Evolutionary conservation across 2,797 vertebrate species (phyloP).

Genomic region (Balearica regulorum): DNA sequence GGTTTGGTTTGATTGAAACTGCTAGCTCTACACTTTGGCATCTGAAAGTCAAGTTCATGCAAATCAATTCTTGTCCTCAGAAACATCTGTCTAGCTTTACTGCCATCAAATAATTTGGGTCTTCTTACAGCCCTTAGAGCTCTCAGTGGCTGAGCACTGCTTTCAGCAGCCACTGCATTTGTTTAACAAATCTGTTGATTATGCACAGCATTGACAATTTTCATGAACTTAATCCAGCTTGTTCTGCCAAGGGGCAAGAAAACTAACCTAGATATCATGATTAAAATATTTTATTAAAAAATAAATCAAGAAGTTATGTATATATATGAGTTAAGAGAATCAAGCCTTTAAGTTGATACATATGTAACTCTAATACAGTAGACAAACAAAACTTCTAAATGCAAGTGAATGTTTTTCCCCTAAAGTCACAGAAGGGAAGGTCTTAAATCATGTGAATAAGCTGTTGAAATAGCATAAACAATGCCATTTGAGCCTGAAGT

Average conservation of each 20-base stretch:
- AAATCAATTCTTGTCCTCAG: background rate
- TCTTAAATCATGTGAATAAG: background rate
- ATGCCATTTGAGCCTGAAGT: background rate
- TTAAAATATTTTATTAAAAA: background rate
- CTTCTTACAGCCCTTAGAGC: background rate
- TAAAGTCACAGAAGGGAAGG: background rate
- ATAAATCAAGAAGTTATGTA: background rate
- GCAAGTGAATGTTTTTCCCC: background rate
- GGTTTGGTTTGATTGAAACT: background rate
- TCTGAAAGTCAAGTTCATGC: background rate
- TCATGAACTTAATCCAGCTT: background rate
- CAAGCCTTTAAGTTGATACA: background rate
- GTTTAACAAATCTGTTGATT: background rate
- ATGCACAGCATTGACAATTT: background rate
- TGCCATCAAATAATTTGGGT: background rate
- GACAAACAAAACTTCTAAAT: background rate
- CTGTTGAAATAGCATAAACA: conserved; percentile 23
- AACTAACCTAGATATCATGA: background rate
- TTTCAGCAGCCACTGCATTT: background rate
- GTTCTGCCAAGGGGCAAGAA: background rate
- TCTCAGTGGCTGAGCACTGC: background rate
- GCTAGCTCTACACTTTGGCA: background rate
- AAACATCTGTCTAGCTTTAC: background rate
- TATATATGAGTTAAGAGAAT: background rate
- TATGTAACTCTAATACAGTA: background rate